Evolutionary conservation across 1,140 invertebrate species (phyloP), one percentile per base, ranked within the genome.

Genomic region (Dufourea novaeangliae): DNA sequence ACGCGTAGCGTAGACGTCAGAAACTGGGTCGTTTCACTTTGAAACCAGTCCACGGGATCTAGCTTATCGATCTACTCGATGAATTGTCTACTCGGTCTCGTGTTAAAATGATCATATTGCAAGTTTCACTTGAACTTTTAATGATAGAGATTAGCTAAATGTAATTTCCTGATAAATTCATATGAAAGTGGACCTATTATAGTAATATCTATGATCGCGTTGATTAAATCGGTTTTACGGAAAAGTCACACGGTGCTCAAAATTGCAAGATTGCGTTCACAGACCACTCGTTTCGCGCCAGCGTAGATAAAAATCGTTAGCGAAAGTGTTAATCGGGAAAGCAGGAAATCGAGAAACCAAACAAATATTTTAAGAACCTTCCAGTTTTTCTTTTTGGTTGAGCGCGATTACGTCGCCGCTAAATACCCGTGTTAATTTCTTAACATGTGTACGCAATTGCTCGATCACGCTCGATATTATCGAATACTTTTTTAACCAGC

Each of bases 1-100:
- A 87, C 77, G 77, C 39, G 66, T 54, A 34, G 50, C 27, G 20
- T 12, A 12, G 29, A 37, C 41, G 59, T 71, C 54, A 78, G 50
- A 59, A 86, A 82, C 82, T 86, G 67, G 79, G 79, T 82, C 79
- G 79, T 73, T 72, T 84, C 84, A 70, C 62, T 80, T 70, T 56
- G 68, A 52, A 84, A 78, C 27, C 63, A 63, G 39, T 34, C 34
- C 25, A 34, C 11, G 57, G n/a, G 62, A 63, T 86, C 27, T 46
- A 25, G 74, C 32, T 80, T 66, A 77, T 70, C 32, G 46, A 80
- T 80, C 57, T 54, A 25, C 46, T 50, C 39, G 39, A 82, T 72
- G 54, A 41, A 8, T 74, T 62, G 11, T 29, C 3, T 14, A 39
- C n/a, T 41, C n/a, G 10, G 41, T 67, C 32, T 66, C 25, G 44